Conservation (phyloP, 2,888 invertebrate species). For the Baronia brevicornis region DNA sequence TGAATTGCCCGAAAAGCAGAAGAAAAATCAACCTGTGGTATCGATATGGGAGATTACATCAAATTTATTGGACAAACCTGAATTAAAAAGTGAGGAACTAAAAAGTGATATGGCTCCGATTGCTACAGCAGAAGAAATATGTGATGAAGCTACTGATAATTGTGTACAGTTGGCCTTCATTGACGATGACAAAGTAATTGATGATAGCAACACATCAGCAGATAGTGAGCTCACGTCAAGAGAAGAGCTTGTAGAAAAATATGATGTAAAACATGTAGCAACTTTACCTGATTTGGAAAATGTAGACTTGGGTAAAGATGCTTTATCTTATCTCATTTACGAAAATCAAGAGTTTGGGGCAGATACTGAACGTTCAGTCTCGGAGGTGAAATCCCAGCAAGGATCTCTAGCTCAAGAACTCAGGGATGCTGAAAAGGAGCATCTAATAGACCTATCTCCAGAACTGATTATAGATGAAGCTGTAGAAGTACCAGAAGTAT, state of each 20-base stretch:
- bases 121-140: slow-evolving; percentile 59
- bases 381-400: slow-evolving; percentile 26
- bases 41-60: slow-evolving; percentile 35
- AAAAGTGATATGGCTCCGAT: slow-evolving; percentile 55
- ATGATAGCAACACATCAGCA: slow-evolving; percentile 28
- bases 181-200: slow-evolving; percentile 41
- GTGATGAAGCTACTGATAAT: slow-evolving; percentile 43
- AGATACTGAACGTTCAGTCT: slow-evolving; percentile 20
- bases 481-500: slow-evolving; percentile 43
- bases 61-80: slow-evolving; percentile 31
- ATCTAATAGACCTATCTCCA: slow-evolving; percentile 52
- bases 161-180: slow-evolving; percentile 42
- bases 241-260: slow-evolving; percentile 16
- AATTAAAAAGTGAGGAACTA: slow-evolving; percentile 35
- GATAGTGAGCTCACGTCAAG: slow-evolving; percentile 27
- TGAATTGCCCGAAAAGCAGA: slow-evolving; percentile 46
- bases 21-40: slow-evolving; percentile 36
- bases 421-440: slow-evolving; percentile 56
- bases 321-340: slow-evolving; percentile 53
- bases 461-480: slow-evolving; percentile 58
- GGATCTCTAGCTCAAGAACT: slow-evolving; percentile 53
- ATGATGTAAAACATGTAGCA: slow-evolving; percentile 13
- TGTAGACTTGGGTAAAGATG: slow-evolving; percentile 62
- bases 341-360: slow-evolving; percentile 45
- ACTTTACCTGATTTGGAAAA: slow-evolving; percentile 28